These are phyloP conservation scores for Tretioscincus oriximinensis DNA, from an alignment of 2,113 vertebrate species.

Conservation along the genomic window DNA sequence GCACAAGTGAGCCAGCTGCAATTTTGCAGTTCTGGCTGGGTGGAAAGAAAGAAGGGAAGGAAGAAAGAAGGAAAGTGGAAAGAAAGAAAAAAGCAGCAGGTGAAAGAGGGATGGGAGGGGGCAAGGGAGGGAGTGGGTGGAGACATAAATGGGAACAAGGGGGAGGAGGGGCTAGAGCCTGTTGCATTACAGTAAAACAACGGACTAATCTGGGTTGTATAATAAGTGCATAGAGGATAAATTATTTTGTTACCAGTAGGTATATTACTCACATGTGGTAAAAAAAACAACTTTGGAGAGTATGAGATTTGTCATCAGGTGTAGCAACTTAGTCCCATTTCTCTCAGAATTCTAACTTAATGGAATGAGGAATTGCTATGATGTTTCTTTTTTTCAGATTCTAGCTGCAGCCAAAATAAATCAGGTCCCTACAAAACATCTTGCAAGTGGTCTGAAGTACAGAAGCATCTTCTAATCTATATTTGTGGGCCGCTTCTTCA, in stretches of 20 bases:
- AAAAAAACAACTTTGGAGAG: neutral
- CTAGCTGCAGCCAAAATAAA: neutral
- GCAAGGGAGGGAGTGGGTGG: no score
- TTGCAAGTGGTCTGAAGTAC: neutral
- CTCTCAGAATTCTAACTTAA: neutral
- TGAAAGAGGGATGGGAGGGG: no score
- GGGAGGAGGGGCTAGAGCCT: no score
- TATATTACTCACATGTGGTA: neutral
- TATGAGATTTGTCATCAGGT: neutral
- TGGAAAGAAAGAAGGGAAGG: no score
- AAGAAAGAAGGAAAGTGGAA: no score
- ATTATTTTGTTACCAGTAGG: no score
- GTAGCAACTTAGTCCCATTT: neutral
- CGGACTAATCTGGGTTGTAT: neutral
- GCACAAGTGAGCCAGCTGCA: no score
- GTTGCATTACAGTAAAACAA: no score
- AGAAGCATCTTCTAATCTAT: constrained; percentile 9
- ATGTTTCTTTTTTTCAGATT: neutral
- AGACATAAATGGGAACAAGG: no score
- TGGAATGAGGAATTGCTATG: neutral
- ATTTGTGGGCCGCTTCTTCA: neutral
- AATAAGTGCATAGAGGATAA: neutral
- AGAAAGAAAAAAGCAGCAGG: no score
- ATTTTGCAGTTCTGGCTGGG: no score
- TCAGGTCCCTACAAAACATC: neutral